Base-by-base conservation (phyloP, 2,113 vertebrate species). In the Raja brachyura region DNA sequence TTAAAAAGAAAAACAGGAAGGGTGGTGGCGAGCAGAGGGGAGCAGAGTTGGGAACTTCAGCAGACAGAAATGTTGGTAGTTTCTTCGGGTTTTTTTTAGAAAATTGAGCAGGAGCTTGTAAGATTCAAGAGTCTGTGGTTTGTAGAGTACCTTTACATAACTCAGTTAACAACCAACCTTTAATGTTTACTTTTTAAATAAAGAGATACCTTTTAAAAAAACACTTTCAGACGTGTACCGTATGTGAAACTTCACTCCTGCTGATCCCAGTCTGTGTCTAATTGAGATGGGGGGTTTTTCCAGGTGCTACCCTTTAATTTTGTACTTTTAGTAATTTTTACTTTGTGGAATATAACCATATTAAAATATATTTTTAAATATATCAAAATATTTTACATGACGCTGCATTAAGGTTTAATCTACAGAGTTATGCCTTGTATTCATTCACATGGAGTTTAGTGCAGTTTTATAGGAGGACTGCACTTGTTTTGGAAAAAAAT, bases 111-210 rank as follows among this genome's bases (percentile, higher is more conserved):
- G 25, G 54, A 56, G 54, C 5, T 39, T 79, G 33, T 48, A 18
- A 79, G 14, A 48, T 79, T 16, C 8, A 83, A 59, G 48, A 22
- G 6, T 18, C 48, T 56, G 48, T 22, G 39, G 48, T 56, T 56
- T 25, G 22, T 83, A 56, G 59, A 86, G 28, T 18, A 63, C 10
- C 75, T 14, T 88, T 31, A 85, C 13, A 63, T n/a, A 86, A 8
- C 59, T n/a, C n/a, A 88, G 59, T 88, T 88, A 88, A 88, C 11
- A 1, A 88, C 83, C 61, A 86, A 63, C 56, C 56, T 61, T 86
- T n/a, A 86, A 14, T 88, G 81, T 85, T 59, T 66, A 33, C n/a
- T 59, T 61, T 86, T 28, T 28, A 85, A n/a, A 78, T 25, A 61
- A 61, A 28, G 54, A 85, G 56, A 5, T 18, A 33, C 59, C 5